Conservation (phyloP, 2,797 vertebrate genomes). For the Pagetopsis macropterus region DNA sequence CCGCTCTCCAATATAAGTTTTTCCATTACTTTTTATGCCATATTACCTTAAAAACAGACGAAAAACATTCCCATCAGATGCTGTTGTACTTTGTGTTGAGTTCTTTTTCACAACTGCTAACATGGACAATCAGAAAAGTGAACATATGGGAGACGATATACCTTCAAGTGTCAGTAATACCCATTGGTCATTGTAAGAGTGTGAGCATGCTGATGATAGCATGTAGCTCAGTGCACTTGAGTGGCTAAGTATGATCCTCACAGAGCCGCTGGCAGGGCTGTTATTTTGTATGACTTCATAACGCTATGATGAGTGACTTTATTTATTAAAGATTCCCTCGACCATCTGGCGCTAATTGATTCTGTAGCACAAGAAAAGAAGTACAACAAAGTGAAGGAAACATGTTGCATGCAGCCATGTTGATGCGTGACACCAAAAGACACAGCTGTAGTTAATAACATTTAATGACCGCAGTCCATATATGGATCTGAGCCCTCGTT, state of each 20-base stretch:
- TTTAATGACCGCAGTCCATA: background rate
- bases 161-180: background rate
- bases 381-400: background rate
- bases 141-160: background rate
- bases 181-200: background rate
- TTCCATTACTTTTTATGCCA: background rate
- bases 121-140: background rate
- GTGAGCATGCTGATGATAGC: background rate
- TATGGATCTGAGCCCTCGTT: constrained; percentile 11
- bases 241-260: background rate
- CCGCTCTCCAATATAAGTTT: background rate
- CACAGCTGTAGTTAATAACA: constrained; percentile 8
- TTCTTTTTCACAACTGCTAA: background rate
- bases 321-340: background rate
- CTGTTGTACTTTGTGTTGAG: background rate
- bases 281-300: background rate
- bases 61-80: background rate
- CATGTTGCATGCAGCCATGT: background rate
- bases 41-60: background rate
- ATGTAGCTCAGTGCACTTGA: background rate
- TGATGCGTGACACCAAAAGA: background rate
- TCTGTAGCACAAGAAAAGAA: background rate
- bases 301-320: background rate
- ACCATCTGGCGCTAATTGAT: background rate
- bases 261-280: background rate